Base-by-base conservation (phyloP, 2,888 invertebrate genomes). In the Drosophila siamana region DNA sequence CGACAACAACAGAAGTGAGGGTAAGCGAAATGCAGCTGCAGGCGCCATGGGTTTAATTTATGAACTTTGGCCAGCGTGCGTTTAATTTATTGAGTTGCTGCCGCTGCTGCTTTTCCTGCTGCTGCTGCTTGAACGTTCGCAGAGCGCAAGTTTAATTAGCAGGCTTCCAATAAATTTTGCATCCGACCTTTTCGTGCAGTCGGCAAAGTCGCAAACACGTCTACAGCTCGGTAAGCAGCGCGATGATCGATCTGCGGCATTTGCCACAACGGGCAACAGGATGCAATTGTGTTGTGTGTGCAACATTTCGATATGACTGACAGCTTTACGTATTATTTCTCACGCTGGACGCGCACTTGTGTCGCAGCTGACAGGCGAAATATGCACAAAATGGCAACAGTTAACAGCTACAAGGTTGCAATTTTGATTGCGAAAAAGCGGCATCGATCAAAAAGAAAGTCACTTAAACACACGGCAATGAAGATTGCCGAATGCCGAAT, bases 61-160 rank as follows among this genome's bases (percentile, higher is more conserved):
- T 74, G 69, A 65, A 60, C 69, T 65, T 69, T 65, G 62, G 61
- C 33, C 60, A 57, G 57, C 46, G 61, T 69, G 69, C 65, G 65
- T 59, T 73, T 59, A 73, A 74, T 74, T 73, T 74, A 74, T 74
- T 69, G 65, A 73, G 59, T 66, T 59, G 61, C 40, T 43, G 9
- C 11, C 52, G 40, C 38, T 56, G 19, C 19, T 19, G 19, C 19
- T 3, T 55, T 66, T 59, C 57, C 40, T 19, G 19, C 19, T 19
- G 19, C 19, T 43, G 9, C 11, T 56, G 40, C 38, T 56, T 38
- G 38, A 7, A 6, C 60, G 38, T 30, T 55, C 36, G 36, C 6
- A 9, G 22, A 15, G 41, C 47, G 41, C 33, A 33, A 46, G 57
- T 62, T 60, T 74, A 74, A 70, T 75, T 70, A 69, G 69, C 66